Conservation (phyloP, 1,140 invertebrate genomes). For the Drosophila kikkawai region DNA sequence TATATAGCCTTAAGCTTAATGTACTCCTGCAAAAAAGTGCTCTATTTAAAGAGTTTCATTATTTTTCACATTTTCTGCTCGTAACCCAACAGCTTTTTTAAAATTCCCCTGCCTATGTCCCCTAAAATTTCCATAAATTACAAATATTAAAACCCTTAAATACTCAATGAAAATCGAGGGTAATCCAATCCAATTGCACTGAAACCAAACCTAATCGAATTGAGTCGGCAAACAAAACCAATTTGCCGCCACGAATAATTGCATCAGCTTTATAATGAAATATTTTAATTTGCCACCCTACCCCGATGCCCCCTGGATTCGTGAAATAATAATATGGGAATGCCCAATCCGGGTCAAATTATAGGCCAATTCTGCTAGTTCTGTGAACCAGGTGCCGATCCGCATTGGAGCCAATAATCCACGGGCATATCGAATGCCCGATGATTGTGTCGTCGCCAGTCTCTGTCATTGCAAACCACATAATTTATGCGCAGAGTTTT, state of each 20-base stretch:
- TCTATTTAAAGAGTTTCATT: not conserved
- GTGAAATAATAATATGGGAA: constrained; percentile 8
- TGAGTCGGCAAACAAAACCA: constrained; percentile 29
- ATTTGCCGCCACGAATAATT: constrained; percentile 46
- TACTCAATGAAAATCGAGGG: constrained; percentile 7
- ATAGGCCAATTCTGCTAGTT: constrained; percentile 5
- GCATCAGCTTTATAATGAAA: constrained; percentile 36
- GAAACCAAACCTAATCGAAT: constrained; percentile 37
- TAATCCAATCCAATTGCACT: constrained; percentile 28
- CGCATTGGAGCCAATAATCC: constrained; percentile 13
- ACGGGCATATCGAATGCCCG: constrained; percentile 16
- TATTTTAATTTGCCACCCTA: constrained; percentile 35
- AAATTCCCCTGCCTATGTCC: too few species aligned
- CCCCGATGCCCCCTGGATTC: not conserved
- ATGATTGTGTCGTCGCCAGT: constrained; percentile 9
- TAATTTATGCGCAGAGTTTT: constrained; percentile 28
- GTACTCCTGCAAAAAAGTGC: not conserved
- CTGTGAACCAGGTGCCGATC: constrained; percentile 9
- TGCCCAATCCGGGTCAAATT: constrained; percentile 15
- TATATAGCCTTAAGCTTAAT: too few species aligned
- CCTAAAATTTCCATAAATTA: not conserved
- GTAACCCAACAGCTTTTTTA: not conserved
- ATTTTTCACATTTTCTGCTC: not conserved
- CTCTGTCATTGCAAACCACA: constrained; percentile 26
- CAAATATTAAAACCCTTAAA: constrained; percentile 11